Conservation (phyloP, 2,113 vertebrate genomes). For the Peromyscus californicus region DNA sequence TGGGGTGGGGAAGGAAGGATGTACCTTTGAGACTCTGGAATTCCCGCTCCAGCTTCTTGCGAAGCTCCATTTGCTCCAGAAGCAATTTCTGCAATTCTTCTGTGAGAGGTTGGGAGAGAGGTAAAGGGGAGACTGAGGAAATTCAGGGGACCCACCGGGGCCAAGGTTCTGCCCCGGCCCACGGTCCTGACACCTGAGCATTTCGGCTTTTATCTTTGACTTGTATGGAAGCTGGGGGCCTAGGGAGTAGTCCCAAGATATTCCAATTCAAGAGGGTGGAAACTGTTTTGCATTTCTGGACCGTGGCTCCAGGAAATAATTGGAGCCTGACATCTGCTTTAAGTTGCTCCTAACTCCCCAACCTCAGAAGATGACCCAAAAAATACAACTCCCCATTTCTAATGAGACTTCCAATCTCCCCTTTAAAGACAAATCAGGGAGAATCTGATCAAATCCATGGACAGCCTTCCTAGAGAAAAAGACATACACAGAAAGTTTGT, state of each 20-base stretch:
- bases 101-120: slow-evolving; percentile 82
- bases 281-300: background rate
- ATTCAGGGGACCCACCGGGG: background rate
- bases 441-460: slow-evolving; percentile 31
- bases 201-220: background rate
- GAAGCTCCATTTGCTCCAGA: slow-evolving; percentile 97
- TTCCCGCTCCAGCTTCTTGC: slow-evolving; percentile 98
- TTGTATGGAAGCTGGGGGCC: background rate
- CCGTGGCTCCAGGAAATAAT: background rate
- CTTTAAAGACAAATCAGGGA: background rate
- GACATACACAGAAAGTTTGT: background rate
- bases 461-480: background rate
- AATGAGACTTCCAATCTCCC: background rate
- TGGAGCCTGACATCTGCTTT: background rate
- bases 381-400: background rate
- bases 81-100: slow-evolving; percentile 98
- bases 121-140: background rate
- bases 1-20: background rate
- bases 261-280: background rate
- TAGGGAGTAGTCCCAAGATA: background rate
- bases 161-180: background rate
- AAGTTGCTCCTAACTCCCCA: slow-evolving; percentile 22
- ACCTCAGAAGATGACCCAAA: background rate
- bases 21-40: slow-evolving; percentile 99
- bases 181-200: background rate